phyloP scores from a whole-genome alignment of 2,888 invertebrate genomes.

The Oscheius sp. region DNA sequence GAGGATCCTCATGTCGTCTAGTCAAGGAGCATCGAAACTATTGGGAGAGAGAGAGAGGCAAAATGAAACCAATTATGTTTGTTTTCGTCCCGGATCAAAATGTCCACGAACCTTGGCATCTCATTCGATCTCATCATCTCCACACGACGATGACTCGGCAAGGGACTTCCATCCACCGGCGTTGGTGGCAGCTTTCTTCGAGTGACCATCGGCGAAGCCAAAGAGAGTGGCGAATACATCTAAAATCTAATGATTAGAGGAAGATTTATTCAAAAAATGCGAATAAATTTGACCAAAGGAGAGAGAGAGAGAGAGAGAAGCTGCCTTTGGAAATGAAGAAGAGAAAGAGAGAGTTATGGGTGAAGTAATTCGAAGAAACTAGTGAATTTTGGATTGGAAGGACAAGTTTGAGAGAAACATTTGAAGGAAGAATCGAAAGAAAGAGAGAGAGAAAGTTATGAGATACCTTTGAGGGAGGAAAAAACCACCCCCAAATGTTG shows the following conservation, averaged over 20 bases:
- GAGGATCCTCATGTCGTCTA: no score
- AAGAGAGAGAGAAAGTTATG: no score
- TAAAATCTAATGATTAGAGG: neutral
- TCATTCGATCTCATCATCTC: no score
- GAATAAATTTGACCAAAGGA: neutral
- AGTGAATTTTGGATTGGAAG: neutral
- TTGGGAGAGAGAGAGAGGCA: no score
- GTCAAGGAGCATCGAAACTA: no score
- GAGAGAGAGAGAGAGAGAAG: neutral
- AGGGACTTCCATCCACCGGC: conserved; percentile 13
- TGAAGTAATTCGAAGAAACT: neutral
- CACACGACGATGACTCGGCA: conserved; percentile 8
- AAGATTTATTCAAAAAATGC: neutral
- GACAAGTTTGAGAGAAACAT: neutral
- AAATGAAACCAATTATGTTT: no score
- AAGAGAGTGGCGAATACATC: neutral
- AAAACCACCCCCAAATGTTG: no score
- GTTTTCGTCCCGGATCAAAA: neutral
- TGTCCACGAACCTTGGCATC: neutral
- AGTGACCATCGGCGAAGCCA: neutral
- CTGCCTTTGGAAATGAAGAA: neutral
- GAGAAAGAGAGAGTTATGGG: neutral
- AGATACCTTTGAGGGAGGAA: no score
- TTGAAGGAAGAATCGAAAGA: neutral
- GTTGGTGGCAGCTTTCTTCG: neutral